These are phyloP conservation scores for Sylvia borin DNA, from an alignment of 2,797 vertebrate species.

Conservation along the genomic window DNA sequence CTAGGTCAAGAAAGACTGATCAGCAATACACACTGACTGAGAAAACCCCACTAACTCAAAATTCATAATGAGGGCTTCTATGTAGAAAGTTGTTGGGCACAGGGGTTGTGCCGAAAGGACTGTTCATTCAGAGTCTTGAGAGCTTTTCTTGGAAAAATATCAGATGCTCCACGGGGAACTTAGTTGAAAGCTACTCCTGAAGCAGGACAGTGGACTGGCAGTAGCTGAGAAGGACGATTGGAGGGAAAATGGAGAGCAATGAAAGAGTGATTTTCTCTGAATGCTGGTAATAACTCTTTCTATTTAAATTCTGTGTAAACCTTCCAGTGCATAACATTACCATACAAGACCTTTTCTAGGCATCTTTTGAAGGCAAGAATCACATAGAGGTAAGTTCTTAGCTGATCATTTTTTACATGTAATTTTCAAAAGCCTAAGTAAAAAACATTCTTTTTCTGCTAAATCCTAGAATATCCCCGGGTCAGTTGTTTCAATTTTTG, in stretches of 20 bases:
- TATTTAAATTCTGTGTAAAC: constrained; percentile 17
- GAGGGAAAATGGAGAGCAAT: neutral
- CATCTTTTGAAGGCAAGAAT: constrained; percentile 11
- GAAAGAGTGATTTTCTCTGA: constrained; percentile 1
- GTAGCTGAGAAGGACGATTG: neutral
- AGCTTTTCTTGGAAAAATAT: constrained; percentile 69
- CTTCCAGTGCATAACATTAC: neutral
- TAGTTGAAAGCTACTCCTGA: constrained; percentile 12
- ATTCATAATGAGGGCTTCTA: constrained; percentile 66
- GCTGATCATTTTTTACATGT: neutral
- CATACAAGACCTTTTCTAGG: constrained; percentile 1
- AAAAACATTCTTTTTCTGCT: neutral
- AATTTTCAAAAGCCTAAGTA: neutral
- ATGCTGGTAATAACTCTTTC: constrained; percentile 1
- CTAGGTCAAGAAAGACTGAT: constrained; percentile 9
- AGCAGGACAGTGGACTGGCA: constrained; percentile 3
- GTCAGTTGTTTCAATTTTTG: neutral
- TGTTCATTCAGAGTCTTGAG: constrained; percentile 49
- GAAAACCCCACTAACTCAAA: constrained; percentile 43
- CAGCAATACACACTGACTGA: neutral
- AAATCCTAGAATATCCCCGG: neutral
- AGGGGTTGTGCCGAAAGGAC: constrained; percentile 27
- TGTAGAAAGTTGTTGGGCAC: constrained; percentile 6
- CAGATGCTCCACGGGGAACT: constrained; percentile 59
- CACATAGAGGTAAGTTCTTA: constrained; percentile 50